These are phyloP conservation scores for Cichladusa arquata DNA, from an alignment of 2,113 vertebrate genomes.

Conservation along the genomic window DNA sequence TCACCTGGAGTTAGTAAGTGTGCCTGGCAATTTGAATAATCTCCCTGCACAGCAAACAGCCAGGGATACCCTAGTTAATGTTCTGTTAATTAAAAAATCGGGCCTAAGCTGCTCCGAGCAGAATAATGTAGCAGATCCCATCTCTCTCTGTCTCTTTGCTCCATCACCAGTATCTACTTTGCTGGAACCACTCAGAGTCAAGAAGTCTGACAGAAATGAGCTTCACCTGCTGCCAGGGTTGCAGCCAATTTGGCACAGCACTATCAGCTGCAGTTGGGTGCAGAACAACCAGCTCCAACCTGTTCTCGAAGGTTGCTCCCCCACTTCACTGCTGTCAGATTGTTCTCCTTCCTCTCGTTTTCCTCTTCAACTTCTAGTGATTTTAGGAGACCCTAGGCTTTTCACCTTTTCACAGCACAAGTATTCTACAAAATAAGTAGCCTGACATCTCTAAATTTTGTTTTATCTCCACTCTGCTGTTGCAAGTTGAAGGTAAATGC, in stretches of 20 bases:
- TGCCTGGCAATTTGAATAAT: background rate
- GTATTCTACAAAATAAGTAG: background rate
- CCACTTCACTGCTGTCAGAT: background rate
- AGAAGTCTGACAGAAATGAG: background rate
- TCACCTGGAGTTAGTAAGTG: background rate
- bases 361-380: background rate
- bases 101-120: slow-evolving; percentile 13
- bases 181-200: slow-evolving; percentile 2
- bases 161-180: background rate
- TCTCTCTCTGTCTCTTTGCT: background rate
- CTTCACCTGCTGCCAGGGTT: background rate
- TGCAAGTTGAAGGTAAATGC: background rate
- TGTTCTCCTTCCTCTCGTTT: background rate
- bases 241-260: background rate
- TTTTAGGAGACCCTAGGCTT: background rate
- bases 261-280: background rate
- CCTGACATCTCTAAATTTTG: background rate
- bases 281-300: background rate
- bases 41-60: background rate
- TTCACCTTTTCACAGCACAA: background rate
- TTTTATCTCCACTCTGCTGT: background rate
- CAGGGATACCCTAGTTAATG: background rate
- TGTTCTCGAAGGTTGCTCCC: background rate
- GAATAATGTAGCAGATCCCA: slow-evolving; percentile 23
- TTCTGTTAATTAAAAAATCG: slow-evolving; percentile 49